These are phyloP conservation scores for Dendropsophus ebraccatus DNA, from an alignment of 2,113 vertebrate species.

Conservation along the genomic window DNA sequence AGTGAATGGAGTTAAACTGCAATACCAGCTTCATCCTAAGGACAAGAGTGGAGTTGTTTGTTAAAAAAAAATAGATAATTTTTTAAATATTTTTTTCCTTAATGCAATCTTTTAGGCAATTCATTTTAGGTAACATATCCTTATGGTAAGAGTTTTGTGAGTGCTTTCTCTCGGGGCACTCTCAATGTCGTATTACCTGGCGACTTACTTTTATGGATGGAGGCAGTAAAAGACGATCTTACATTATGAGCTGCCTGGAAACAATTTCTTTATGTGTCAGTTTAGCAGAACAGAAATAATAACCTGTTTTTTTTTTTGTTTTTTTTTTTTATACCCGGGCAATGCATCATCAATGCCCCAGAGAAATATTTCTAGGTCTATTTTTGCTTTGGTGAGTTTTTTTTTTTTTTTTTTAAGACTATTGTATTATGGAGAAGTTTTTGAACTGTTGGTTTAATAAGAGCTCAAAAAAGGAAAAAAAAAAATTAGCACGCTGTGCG, in stretches of 20 bases:
- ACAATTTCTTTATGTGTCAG: conserved; percentile 22
- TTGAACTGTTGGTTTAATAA: conserved; percentile 35
- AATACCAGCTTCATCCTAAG: not conserved
- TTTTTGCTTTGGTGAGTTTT: conserved; percentile 47
- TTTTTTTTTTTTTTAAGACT: conserved; percentile 47
- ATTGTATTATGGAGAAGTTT: conserved; percentile 31
- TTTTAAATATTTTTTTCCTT: no score
- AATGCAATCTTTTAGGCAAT: no score
- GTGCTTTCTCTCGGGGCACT: not conserved
- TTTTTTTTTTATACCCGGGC: not conserved
- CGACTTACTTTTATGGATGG: not conserved
- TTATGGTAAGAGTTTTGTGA: no score
- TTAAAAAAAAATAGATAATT: no score
- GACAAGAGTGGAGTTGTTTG: not conserved
- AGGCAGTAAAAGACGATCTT: not conserved
- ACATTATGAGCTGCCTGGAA: conserved; percentile 15
- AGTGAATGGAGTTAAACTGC: not conserved
- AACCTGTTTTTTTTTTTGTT: not conserved
- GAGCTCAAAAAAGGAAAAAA: not conserved
- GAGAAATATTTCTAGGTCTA: conserved; percentile 22
- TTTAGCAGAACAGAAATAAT: conserved; percentile 31
- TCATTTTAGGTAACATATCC: no score
- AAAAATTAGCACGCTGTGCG: not conserved
- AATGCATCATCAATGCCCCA: conserved; percentile 49
- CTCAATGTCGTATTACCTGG: not conserved